Base-by-base conservation (phyloP, 1,140 invertebrate genomes). In the Harlomillsia oculata region DNA sequence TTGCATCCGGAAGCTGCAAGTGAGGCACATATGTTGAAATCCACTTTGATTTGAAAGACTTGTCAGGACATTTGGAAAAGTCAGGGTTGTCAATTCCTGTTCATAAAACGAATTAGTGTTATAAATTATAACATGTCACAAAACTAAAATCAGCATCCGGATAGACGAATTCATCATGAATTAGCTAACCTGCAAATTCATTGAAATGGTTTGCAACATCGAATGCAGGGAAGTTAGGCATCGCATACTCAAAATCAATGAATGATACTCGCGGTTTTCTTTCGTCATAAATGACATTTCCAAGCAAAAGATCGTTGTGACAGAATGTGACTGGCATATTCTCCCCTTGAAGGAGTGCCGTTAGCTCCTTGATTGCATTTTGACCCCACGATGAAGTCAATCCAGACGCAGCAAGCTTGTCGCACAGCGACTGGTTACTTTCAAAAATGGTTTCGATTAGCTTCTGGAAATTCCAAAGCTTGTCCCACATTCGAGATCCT, bases 161-260 rank as follows among this genome's bases (percentile, higher is more conserved):
- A 28, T 25, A n/a, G 32, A 41, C 16, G 29, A 28, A 25, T 30
- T 40, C 43, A 16, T 43, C 18, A 37, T 23, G n/a, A 37, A 30
- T n/a, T 28, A 43, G 18, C 73, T 78, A 77, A 86, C 94, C 94
- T 67, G 87, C 88, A 80, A 91, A 97, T 79, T 99, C 95, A 67
- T 85, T 83, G 77, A 98, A 98, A 77, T 99, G 94, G 77, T 98
- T 97, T 14, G 84, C 95, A 71, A 99, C 94, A 74, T 99, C 96
- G 73, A 81, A 98, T 1, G 90, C 85, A 72, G 94, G 89, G 75
- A 89, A 95, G 74, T 98, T 99, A 66, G 83, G 83, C 56, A 80
- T 84, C 6, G 88, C 87, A 75, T 99, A 99, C 72, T 99, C 96
- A 73, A 90, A 98, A 74, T 99, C 96, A 67, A 99, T 99, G 70